Evolutionary conservation across 2,113 vertebrate genomes (phyloP).

Genomic region (Propithecus coquereli): DNA sequence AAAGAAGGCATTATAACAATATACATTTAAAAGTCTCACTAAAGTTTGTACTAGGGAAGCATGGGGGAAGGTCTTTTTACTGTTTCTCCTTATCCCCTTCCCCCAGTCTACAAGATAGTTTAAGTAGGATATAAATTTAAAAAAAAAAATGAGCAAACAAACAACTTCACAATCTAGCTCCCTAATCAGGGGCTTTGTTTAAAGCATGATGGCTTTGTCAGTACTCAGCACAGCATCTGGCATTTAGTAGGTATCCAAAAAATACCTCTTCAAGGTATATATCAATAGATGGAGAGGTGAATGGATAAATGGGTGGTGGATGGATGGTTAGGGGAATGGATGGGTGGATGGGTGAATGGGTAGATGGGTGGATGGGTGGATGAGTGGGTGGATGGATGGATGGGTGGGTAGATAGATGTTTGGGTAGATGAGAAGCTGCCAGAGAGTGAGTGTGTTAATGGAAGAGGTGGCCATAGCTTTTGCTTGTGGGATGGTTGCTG

Average conservation of each 20-base stretch:
- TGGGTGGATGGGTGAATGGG: not conserved
- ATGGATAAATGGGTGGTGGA: not conserved
- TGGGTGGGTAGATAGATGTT: not conserved
- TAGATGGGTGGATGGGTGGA: not conserved
- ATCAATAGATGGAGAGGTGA: too few species aligned
- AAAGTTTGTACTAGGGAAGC: not conserved
- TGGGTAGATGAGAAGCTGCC: not conserved
- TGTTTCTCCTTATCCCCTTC: not conserved
- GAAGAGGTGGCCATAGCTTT: not conserved
- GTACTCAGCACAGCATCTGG: not conserved
- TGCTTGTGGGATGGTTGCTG: not conserved
- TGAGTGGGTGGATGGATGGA: too few species aligned
- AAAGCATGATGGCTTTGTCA: not conserved
- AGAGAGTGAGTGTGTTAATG: not conserved
- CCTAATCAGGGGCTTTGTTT: not conserved
- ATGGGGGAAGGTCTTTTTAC: not conserved
- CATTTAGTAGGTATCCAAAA: not conserved
- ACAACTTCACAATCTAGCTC: not conserved
- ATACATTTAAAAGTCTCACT: not conserved
- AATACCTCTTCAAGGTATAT: not conserved
- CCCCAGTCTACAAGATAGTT: not conserved
- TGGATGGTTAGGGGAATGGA: not conserved
- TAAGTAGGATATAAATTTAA: not conserved
- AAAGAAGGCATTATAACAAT: not conserved
- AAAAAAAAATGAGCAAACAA: not conserved